Percentiles rank a stretch among this genome's conserved stretches.
phyloP scores from a whole-genome alignment of 2,113 vertebrate species.

The Lipophrys pholis region DNA sequence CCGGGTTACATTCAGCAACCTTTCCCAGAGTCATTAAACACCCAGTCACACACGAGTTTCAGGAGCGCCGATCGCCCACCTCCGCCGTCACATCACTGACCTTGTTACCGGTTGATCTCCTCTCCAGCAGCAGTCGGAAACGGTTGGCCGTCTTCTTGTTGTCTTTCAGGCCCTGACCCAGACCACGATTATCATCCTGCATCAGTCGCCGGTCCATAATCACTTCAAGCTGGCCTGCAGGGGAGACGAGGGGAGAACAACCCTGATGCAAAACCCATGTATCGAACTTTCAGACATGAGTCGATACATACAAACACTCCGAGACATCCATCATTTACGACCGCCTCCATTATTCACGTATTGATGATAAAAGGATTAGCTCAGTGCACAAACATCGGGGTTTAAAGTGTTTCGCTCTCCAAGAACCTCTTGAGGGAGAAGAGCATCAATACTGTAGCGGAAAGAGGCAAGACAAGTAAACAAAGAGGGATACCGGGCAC shows the following conservation, averaged over 20 bases:
- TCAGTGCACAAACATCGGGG: slow-evolving; percentile 4
- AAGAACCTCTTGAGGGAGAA: slow-evolving; percentile 20
- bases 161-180: slow-evolving; percentile 98
- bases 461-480: not conserved
- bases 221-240: slow-evolving; percentile 94
- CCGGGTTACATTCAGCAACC: not conserved
- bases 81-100: slow-evolving; percentile 68
- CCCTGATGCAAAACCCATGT: slow-evolving; percentile 3
- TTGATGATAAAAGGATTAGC: slow-evolving; percentile 44
- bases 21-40: not conserved
- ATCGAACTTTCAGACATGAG: slow-evolving; percentile 26
- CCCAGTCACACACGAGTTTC: not conserved
- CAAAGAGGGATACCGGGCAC: not conserved
- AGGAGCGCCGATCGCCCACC: too few relatives aligned
- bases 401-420: slow-evolving; percentile 7
- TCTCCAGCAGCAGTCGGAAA: slow-evolving; percentile 94
- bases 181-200: slow-evolving; percentile 98
- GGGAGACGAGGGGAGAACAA: not conserved
- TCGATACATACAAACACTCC: slow-evolving; percentile 30
- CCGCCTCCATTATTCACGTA: slow-evolving; percentile 14
- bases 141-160: slow-evolving; percentile 92
- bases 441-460: slow-evolving; percentile 6
- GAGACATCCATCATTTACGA: slow-evolving; percentile 20
- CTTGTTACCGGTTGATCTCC: slow-evolving; percentile 82
- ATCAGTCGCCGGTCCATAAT: slow-evolving; percentile 95